Percentiles rank a stretch among this genome's conserved stretches.
These are phyloP conservation scores for Lamellibrachia luymesi DNA, from an alignment of 1,140 invertebrate genomes.

Conservation along the genomic window DNA sequence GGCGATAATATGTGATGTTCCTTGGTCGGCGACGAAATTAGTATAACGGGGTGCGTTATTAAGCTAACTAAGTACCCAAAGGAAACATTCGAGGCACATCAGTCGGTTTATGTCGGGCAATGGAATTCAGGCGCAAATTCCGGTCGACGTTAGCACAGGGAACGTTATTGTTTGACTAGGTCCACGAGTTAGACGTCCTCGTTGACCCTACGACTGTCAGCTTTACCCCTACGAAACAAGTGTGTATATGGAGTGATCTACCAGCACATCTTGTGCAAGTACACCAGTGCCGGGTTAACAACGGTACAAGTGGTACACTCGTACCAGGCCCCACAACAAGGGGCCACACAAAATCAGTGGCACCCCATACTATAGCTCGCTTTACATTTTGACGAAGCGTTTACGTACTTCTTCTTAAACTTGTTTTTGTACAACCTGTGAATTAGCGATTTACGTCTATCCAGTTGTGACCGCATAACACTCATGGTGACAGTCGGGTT, in stretches of 20 bases:
- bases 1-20: background rate
- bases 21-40: background rate
- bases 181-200: background rate
- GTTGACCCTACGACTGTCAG: background rate
- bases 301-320: too few relatives aligned
- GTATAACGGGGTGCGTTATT: background rate
- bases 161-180: background rate
- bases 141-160: background rate
- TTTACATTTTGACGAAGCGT: too few relatives aligned
- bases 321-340: too few relatives aligned
- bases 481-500: too few relatives aligned
- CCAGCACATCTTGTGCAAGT: background rate
- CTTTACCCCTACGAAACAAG: background rate
- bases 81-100: background rate
- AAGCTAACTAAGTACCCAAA: background rate
- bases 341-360: too few relatives aligned
- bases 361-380: too few relatives aligned
- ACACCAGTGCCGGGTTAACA: too few relatives aligned
- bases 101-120: background rate
- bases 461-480: too few relatives aligned
- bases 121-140: background rate
- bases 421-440: too few relatives aligned
- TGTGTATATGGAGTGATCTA: background rate
- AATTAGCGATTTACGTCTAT: too few relatives aligned
- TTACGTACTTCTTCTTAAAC: too few relatives aligned